A percentile compares a stretch with the other conserved stretches of the same genome.
Conservation (phyloP, 2,113 vertebrate genomes). For the Zootoca vivipara region DNA sequence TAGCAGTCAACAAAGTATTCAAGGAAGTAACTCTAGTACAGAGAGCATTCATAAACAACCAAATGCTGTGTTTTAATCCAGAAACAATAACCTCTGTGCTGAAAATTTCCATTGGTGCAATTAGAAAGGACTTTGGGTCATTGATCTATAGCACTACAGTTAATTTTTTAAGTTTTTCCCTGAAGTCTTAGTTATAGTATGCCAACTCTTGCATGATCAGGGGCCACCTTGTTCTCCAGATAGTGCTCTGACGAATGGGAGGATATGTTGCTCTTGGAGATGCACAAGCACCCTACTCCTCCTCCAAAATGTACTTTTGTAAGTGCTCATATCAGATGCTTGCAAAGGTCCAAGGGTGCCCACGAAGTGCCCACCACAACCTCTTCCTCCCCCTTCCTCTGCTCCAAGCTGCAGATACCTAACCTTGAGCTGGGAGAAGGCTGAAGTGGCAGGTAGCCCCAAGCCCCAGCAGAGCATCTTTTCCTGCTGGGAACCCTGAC, state of each 20-base stretch:
- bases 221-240: neutral
- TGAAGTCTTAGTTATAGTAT: neutral
- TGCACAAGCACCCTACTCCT: neutral
- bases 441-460: neutral
- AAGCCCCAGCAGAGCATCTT: neutral
- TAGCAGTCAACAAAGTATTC: neutral
- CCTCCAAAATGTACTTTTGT: neutral
- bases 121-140: neutral
- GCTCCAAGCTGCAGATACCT: neutral
- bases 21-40: neutral
- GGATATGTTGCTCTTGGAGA: neutral
- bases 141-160: neutral
- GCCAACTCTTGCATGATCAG: neutral
- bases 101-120: neutral
- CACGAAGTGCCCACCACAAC: neutral
- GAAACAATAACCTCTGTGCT: neutral
- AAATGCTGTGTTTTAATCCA: neutral
- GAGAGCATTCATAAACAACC: neutral
- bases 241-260: neutral
- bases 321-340: neutral
- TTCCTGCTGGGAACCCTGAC: neutral
- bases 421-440: neutral
- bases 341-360: neutral
- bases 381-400: neutral
- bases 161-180: neutral